Evolutionary conservation across 2,888 invertebrate species (phyloP).

Genomic region (Spisula subtruncata): DNA sequence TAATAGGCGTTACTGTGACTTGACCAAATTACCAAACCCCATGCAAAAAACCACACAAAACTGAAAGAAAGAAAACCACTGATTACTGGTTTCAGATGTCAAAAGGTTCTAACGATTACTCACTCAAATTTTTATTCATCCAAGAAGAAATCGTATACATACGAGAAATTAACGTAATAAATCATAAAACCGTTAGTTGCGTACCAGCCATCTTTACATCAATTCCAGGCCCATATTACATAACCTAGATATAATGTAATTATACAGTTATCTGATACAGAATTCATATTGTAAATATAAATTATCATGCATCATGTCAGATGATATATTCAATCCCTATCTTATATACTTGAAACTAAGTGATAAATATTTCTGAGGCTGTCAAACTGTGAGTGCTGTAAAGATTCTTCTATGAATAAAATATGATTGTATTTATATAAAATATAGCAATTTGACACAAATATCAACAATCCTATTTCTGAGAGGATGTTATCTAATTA

Average conservation of each 20-base stretch:
- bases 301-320: background rate
- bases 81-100: too few relatives aligned
- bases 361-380: background rate
- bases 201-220: background rate
- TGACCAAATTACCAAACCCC: too few relatives aligned
- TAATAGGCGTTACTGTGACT: too few relatives aligned
- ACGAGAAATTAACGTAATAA: too few relatives aligned
- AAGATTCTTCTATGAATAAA: background rate
- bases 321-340: background rate
- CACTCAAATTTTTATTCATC: too few relatives aligned
- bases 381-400: background rate
- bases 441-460: background rate
- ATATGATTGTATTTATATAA: background rate
- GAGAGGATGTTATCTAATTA: too few relatives aligned
- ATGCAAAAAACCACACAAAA: too few relatives aligned
- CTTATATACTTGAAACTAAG: background rate
- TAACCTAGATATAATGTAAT: background rate
- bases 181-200: too few relatives aligned
- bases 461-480: constrained; percentile 1
- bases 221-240: background rate
- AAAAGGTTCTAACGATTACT: too few relatives aligned
- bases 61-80: too few relatives aligned
- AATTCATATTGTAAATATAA: background rate
- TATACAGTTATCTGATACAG: background rate
- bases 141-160: too few relatives aligned